Conservation (phyloP, 2,888 invertebrate species). For the Chironomus riparius region DNA sequence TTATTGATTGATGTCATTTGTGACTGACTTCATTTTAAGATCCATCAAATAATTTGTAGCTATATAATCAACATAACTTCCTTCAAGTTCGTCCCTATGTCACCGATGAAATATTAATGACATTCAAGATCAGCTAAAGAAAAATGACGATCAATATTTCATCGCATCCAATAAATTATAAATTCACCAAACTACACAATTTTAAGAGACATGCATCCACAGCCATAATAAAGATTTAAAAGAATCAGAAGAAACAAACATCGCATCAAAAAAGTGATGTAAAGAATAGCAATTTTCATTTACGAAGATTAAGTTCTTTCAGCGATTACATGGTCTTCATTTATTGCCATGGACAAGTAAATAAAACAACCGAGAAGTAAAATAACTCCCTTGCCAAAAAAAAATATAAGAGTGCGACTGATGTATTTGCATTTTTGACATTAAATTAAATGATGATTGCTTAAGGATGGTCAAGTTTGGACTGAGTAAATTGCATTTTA, state of each 20-base stretch:
- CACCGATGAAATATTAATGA: too few species aligned
- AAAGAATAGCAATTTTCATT: too few species aligned
- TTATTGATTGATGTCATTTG: too few species aligned
- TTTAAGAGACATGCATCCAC: background rate
- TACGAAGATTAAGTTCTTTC: background rate
- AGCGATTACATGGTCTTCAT: background rate
- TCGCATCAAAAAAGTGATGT: background rate
- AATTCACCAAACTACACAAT: too few species aligned
- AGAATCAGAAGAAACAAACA: background rate
- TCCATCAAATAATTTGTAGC: too few species aligned
- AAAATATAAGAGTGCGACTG: slow-evolving; percentile 2
- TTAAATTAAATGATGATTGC: slow-evolving; percentile 27
- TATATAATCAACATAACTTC: too few species aligned
- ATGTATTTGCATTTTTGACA: slow-evolving; percentile 27
- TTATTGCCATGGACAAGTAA: background rate
- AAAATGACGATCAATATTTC: too few species aligned
- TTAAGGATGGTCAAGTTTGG: background rate
- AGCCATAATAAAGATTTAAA: background rate
- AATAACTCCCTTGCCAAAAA: background rate
- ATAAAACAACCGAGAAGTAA: background rate
- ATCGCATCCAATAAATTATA: too few species aligned
- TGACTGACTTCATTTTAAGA: too few species aligned
- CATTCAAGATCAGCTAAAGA: too few species aligned
- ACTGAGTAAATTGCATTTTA: slow-evolving; percentile 22
- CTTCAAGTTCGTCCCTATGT: too few species aligned